These are phyloP conservation scores for Macquaria ambigua DNA, from an alignment of 2,113 vertebrate species.

Conservation along the genomic window DNA sequence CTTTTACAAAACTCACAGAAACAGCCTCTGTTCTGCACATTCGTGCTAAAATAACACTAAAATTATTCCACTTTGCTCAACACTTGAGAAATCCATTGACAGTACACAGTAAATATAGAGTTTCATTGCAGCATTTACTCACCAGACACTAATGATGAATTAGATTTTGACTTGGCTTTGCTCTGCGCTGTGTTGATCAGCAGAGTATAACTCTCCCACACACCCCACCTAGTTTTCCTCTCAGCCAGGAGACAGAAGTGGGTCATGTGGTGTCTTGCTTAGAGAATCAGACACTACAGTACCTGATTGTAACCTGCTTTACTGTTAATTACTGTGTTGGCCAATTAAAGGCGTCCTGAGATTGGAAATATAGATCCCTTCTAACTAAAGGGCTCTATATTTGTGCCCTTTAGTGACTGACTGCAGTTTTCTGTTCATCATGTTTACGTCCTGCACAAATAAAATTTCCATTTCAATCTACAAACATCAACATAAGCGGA, in stretches of 20 bases:
- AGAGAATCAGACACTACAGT: neutral
- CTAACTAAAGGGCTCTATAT: too few relatives aligned
- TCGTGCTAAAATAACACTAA: neutral
- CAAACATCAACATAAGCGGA: neutral
- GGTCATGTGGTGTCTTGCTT: neutral
- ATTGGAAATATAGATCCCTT: too few relatives aligned
- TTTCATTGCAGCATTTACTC: too few relatives aligned
- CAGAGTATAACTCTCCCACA: neutral
- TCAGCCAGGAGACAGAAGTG: neutral
- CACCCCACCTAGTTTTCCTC: neutral
- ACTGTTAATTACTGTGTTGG: too few relatives aligned
- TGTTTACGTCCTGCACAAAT: neutral
- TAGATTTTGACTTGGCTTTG: neutral
- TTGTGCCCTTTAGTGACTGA: neutral
- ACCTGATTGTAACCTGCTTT: neutral
- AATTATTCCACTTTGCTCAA: neutral
- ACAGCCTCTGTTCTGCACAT: neutral
- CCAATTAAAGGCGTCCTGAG: too few relatives aligned
- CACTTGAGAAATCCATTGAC: neutral
- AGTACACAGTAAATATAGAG: neutral
- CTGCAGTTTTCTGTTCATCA: neutral
- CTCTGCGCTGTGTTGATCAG: neutral
- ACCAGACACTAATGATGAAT: too few relatives aligned
- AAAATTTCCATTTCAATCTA: neutral
- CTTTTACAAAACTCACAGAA: neutral